Base-by-base conservation (phyloP, 1,140 invertebrate species). In the Pseudomyrmex cubaensis region DNA sequence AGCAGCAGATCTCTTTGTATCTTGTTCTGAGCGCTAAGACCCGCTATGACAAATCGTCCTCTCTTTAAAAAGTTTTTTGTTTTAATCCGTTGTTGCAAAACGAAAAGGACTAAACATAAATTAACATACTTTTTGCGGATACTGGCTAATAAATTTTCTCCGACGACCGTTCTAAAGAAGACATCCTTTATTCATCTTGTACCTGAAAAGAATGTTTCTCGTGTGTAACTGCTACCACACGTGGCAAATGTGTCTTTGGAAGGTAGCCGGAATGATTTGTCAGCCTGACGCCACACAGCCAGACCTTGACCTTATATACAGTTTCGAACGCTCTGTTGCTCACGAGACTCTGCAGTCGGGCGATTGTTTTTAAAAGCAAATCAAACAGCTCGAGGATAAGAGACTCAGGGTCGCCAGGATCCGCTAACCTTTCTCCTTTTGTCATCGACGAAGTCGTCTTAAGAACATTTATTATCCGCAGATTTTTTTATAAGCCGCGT, bases 251-350 rank as follows among this genome's bases (percentile, higher is more conserved):
- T 69, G n/a, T 12, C 52, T 72, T 61, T 35, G 15, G 8, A 17
- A 13, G 69, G 17, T 59, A 80, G 15, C 15, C 50, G 56, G 35
- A 57, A 77, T 66, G 20, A 78, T 78, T 78, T 52, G 63, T 84
- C 46, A 61, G 56, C 13, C 15, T 57, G 46, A 35, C 56, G 56
- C 56, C 56, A 35, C 35, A 7, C 35, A 62, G 76, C 35, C 83
- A 89, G 86, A 3, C 89, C 89, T 84, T 92, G 91, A 91, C 90
- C 90, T 91, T 91, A 91, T 87, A 35, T 35, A 75, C 85, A 78
- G 63, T 75, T 88, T 78, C 63, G 63, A 84, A 75, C 64, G 56
- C 63, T 70, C 72, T 44, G 56, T 69, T 52, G 61, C 84, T 90
- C 56, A 77, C 77, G 82, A 87, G 84, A 75, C 61, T 85, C 67